Evolutionary conservation across 2,888 invertebrate genomes (phyloP), one percentile per base, ranked within the genome.

Genomic region (Drosophila paranaensis): DNA sequence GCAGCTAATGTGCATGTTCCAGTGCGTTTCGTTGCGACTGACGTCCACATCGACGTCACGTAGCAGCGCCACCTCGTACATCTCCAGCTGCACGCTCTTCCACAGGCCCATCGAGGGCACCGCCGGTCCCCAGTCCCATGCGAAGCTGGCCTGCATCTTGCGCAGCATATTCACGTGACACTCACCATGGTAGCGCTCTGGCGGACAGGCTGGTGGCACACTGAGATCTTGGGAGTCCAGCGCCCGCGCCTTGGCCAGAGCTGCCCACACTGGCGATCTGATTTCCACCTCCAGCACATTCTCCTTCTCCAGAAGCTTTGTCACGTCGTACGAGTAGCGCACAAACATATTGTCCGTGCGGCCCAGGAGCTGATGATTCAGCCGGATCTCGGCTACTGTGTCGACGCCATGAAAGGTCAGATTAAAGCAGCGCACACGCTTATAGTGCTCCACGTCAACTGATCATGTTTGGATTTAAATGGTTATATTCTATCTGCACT

Each of bases 101-200:
- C 98, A 99, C 63, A 99, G 95, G 53, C 99, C 99, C 85, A 96
- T 95, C 2, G 98, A 97, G 0, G 99, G 98, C 78, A 98, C 97
- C 0, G 98, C 97, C 4, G 98, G 97, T 8, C 99, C 99, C 99
- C 99, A 99, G 92, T 99, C 99, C 99, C 99, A 99, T 39, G 96
- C 94, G 91, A 98, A 99, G 0, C 98, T 97, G 0, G 98, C 96
- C 93, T 98, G 98, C 97, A 97, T 97, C 93, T 98, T 98, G 54
- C 98, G 94, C 55, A 98, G 93, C 93, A 97, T 96, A 93, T 99
- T 99, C 39, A 95, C 96, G 86, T 99, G 97, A 84, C 98, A 98
- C 91, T 98, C 98, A 0, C 99, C 99, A 64, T 97, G 94, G 90
- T 98, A 98, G 3, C 93, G 93, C 0, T 92, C 85, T 0, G 96